Conservation (phyloP, 2,113 vertebrate genomes). For the Synodontis membranacea region DNA sequence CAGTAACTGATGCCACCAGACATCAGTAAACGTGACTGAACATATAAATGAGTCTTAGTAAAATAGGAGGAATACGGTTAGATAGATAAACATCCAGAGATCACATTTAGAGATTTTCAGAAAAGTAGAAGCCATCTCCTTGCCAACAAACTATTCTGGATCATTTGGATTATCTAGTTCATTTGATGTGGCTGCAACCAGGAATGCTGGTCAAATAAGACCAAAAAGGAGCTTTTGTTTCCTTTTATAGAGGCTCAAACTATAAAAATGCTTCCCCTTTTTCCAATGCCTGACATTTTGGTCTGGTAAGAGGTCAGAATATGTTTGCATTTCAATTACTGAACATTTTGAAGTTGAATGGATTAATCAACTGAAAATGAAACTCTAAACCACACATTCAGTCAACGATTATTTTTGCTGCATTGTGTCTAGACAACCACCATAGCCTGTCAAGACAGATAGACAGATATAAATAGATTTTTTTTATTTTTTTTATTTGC, state of each 20-base stretch:
- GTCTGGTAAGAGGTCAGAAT: not conserved
- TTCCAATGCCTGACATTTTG: not conserved
- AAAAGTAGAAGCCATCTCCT: not conserved
- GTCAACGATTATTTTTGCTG: not conserved
- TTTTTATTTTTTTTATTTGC: not conserved
- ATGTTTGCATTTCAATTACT: not conserved
- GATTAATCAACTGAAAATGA: not conserved
- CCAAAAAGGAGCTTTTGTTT: not conserved
- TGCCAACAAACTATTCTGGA: not conserved
- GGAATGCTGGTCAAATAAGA: not conserved
- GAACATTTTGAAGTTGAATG: not conserved
- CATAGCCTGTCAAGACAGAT: not conserved
- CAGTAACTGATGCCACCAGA: not conserved
- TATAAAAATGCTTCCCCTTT: no score
- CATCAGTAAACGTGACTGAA: not conserved
- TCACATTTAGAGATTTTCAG: not conserved
- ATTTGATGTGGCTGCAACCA: not conserved
- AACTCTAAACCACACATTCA: not conserved
- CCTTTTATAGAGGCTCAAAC: no score
- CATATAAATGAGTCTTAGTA: not conserved
- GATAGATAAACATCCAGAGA: not conserved
- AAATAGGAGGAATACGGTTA: not conserved
- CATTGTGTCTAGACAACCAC: not conserved
- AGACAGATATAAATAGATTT: not conserved
- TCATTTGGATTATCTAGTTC: not conserved